Evolutionary conservation across 2,888 invertebrate genomes (phyloP).

Genomic region (Acrocyrtus sp.): DNA sequence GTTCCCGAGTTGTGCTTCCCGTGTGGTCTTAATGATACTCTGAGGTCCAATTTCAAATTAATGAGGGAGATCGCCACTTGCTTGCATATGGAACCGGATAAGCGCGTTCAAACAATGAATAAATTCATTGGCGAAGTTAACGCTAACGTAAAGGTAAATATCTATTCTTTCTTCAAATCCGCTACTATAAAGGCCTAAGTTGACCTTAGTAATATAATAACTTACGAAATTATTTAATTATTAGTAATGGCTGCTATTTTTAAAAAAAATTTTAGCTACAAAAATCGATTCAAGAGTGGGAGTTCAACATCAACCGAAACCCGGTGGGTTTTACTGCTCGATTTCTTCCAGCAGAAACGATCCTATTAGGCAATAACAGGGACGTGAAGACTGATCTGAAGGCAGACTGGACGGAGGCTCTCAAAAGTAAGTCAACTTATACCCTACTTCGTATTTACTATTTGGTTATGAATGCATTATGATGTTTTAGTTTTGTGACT

Average conservation of each 20-base stretch:
- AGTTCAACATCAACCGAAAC: not conserved
- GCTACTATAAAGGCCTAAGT: not conserved
- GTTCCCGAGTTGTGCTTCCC: slow-evolving; percentile 35
- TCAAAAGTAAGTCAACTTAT: slow-evolving; percentile 16
- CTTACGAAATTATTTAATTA: not conserved
- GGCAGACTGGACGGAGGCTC: slow-evolving; percentile 24
- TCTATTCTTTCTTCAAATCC: not conserved
- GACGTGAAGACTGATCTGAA: slow-evolving; percentile 15
- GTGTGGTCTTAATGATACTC: slow-evolving; percentile 18
- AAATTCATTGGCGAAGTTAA: slow-evolving; percentile 3
- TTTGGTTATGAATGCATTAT: not conserved
- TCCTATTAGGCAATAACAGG: not conserved
- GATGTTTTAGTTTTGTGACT: not conserved
- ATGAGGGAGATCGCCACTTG: slow-evolving; percentile 28
- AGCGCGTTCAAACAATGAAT: slow-evolving; percentile 2
- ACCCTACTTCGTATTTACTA: not conserved
- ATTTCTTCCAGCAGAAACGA: not conserved
- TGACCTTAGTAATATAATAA: not conserved
- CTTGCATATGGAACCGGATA: slow-evolving; percentile 21
- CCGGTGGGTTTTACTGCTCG: slow-evolving; percentile 12
- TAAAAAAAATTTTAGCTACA: not conserved
- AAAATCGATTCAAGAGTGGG: not conserved
- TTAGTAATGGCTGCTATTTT: not conserved
- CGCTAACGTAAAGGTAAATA: not conserved
- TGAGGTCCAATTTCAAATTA: slow-evolving; percentile 11